Percentiles rank a stretch among this genome's conserved stretches.
Evolutionary conservation across 2,113 vertebrate species (phyloP).

Genomic region (Chelonoidis abingdonii): DNA sequence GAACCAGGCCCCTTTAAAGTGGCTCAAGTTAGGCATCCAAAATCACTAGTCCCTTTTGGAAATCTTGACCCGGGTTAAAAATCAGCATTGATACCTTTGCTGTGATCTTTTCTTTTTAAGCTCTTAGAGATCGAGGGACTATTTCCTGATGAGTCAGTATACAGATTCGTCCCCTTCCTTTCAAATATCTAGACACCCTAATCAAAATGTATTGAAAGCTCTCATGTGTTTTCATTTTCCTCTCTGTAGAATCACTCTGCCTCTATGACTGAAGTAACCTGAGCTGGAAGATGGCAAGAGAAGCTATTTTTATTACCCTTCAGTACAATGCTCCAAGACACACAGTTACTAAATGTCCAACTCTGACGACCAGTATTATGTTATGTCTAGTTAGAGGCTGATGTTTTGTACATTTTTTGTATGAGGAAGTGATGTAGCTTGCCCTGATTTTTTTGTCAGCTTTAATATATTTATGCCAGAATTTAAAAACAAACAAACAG

Average conservation of each 20-base stretch:
- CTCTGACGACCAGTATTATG: slow-evolving; percentile 90
- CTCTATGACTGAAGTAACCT: slow-evolving; percentile 99
- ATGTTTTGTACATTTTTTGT: slow-evolving; percentile 99
- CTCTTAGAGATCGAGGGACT: background rate
- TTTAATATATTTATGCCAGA: slow-evolving; percentile 91
- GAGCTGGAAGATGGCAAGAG: slow-evolving; percentile 83
- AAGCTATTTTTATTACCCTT: slow-evolving; percentile 87
- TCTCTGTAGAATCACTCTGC: slow-evolving; percentile 94
- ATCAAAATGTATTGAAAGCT: background rate
- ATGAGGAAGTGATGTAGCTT: slow-evolving; percentile 96
- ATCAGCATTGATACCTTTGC: accelerated
- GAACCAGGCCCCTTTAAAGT: background rate
- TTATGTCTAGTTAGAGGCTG: slow-evolving; percentile 94
- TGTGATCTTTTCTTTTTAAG: background rate
- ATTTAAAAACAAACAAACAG: slow-evolving; percentile 79
- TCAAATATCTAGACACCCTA: background rate
- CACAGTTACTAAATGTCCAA: slow-evolving; percentile 89
- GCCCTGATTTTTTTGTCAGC: slow-evolving; percentile 87
- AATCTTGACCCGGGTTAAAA: background rate
- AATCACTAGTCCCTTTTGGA: background rate
- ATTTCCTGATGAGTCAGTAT: too few species aligned
- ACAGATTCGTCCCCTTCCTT: background rate
- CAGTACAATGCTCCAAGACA: slow-evolving; percentile 91
- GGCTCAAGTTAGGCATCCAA: background rate
- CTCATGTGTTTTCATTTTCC: slow-evolving; percentile 42